These are phyloP conservation scores for Chrysemys picta DNA, from an alignment of 2,113 vertebrate genomes.

Conservation along the genomic window DNA sequence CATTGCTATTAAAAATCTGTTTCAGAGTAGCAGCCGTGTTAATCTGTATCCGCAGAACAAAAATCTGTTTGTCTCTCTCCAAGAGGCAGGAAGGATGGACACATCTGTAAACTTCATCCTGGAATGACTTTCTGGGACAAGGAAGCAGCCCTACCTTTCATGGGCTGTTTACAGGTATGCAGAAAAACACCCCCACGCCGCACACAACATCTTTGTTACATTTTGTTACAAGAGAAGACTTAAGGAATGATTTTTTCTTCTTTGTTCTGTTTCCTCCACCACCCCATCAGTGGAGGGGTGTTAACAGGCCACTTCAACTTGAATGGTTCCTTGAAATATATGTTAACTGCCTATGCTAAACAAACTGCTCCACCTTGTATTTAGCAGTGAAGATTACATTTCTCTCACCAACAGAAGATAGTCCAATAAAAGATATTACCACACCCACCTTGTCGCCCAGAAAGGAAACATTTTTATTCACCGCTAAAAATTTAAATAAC, in stretches of 20 bases:
- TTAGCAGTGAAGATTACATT: not conserved
- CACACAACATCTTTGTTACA: not conserved
- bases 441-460: not conserved
- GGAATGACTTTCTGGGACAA: not conserved
- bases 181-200: not conserved
- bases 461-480: not conserved
- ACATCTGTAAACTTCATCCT: not conserved
- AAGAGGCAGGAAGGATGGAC: not conserved
- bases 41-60: no score
- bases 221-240: no score
- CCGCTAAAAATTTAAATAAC: not conserved
- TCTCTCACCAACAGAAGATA: not conserved
- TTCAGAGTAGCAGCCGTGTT: no score
- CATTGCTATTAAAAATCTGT: not conserved
- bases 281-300: not conserved
- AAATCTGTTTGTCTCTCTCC: not conserved
- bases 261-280: not conserved
- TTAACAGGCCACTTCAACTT: not conserved
- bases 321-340: not conserved
- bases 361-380: not conserved
- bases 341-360: not conserved
- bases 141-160: not conserved
- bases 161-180: not conserved
- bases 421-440: not conserved
- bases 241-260: not conserved